Conservation (phyloP, 2,888 invertebrate species). For the Chrysodeixis includens region DNA sequence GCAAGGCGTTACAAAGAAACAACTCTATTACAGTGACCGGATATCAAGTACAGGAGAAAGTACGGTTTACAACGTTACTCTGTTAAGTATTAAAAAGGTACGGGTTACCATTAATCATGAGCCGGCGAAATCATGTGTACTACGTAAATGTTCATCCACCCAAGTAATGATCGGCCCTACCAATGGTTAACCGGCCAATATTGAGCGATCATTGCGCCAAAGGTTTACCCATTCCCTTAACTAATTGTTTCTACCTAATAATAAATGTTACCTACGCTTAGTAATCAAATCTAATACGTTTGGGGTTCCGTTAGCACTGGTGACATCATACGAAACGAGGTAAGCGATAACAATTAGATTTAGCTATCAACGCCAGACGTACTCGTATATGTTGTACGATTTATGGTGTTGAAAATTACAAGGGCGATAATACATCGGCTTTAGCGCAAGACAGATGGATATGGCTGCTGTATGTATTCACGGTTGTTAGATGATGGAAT, state of each 20-base stretch:
- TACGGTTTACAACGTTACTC: conserved; percentile 33
- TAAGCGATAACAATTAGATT: conserved; percentile 58
- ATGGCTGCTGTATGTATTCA: conserved; percentile 13
- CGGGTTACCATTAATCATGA: conserved; percentile 43
- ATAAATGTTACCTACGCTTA: conserved; percentile 39
- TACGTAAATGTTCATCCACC: conserved; percentile 40
- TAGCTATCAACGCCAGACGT: conserved; percentile 50
- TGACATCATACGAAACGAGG: conserved; percentile 50
- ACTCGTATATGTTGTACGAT: conserved; percentile 53
- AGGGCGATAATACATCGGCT: conserved; percentile 46
- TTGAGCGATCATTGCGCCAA: conserved; percentile 34
- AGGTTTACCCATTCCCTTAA: conserved; percentile 41
- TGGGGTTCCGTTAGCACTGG: conserved; percentile 29
- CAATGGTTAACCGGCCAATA: conserved; percentile 46
- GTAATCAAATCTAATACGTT: conserved; percentile 55
- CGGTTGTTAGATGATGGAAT: background rate
- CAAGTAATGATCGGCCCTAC: conserved; percentile 41
- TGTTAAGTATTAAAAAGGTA: conserved; percentile 50
- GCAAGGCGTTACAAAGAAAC: conserved; percentile 27
- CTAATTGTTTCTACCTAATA: conserved; percentile 57
- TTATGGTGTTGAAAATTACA: conserved; percentile 60
- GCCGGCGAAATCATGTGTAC: conserved; percentile 43
- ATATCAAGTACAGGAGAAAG: conserved; percentile 29
- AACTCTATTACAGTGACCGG: conserved; percentile 28
- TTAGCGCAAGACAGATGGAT: conserved; percentile 35